phyloP scores from a whole-genome alignment of 2,113 vertebrate species.

The Carassius gibelio region DNA sequence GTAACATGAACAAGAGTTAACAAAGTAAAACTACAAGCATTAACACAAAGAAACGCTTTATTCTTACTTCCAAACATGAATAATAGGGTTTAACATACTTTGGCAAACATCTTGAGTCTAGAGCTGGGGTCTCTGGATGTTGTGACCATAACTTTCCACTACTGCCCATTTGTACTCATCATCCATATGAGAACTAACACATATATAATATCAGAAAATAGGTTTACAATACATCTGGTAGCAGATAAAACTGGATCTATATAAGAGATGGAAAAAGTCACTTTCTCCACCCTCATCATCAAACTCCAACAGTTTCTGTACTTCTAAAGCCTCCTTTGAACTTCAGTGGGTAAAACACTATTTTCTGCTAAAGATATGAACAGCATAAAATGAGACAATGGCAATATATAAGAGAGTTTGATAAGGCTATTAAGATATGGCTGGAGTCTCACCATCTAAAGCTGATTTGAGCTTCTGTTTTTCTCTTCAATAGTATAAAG shows the following conservation, averaged over 20 bases:
- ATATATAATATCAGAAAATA: slow-evolving; percentile 59
- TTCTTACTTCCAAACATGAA: neutral
- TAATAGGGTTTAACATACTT: slow-evolving; percentile 71
- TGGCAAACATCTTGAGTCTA: slow-evolving; percentile 89
- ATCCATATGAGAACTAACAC: slow-evolving; percentile 82
- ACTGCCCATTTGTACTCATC: slow-evolving; percentile 93
- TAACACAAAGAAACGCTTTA: neutral
- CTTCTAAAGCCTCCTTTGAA: slow-evolving; percentile 84
- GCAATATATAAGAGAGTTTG: neutral
- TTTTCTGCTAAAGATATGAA: slow-evolving; percentile 76
- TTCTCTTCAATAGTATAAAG: slow-evolving; percentile 78
- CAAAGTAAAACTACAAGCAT: neutral
- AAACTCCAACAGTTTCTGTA: slow-evolving; percentile 84
- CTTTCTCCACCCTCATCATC: slow-evolving; percentile 88
- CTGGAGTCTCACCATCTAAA: slow-evolving; percentile 75
- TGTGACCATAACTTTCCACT: slow-evolving; percentile 88
- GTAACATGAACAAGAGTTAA: neutral
- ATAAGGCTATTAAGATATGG: neutral
- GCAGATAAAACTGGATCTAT: neutral
- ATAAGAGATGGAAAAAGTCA: neutral
- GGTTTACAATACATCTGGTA: neutral
- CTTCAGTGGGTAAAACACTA: slow-evolving; percentile 81
- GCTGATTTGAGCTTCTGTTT: slow-evolving; percentile 83
- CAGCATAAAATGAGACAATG: neutral
- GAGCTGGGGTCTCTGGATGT: slow-evolving; percentile 91